Percentiles rank a stretch among this genome's conserved stretches.
Evolutionary conservation across 2,113 vertebrate species (phyloP).

Genomic region (Lycocorax pyrrhopterus): DNA sequence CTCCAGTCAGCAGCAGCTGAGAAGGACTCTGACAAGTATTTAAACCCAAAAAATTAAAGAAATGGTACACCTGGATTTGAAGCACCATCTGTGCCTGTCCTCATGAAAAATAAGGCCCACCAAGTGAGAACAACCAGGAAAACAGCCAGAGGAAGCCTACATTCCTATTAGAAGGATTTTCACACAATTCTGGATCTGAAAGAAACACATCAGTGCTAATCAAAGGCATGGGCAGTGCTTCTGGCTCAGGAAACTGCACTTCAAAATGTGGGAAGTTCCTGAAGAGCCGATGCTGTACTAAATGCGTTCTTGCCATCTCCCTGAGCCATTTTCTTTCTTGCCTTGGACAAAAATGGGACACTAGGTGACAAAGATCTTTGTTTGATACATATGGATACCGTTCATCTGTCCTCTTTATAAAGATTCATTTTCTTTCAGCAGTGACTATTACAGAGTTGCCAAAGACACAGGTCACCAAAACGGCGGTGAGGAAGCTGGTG

Average conservation of each 20-base stretch:
- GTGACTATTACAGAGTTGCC: fast-evolving
- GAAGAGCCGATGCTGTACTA: neutral
- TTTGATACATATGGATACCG: fast-evolving
- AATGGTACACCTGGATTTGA: neutral
- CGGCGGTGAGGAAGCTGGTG: neutral
- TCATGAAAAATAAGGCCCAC: neutral
- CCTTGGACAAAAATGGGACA: neutral
- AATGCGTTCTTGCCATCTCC: fast-evolving
- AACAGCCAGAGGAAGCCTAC: neutral
- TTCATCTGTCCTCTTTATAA: neutral
- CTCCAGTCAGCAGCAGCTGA: neutral
- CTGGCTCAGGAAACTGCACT: neutral
- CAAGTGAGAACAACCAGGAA: neutral
- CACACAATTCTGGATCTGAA: neutral
- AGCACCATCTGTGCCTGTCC: neutral
- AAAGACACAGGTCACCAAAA: neutral
- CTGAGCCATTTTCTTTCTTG: neutral
- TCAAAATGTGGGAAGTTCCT: neutral
- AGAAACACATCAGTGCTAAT: neutral
- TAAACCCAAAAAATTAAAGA: neutral
- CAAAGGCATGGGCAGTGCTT: neutral
- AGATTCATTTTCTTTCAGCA: neutral
- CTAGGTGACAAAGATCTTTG: neutral
- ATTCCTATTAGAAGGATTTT: neutral
- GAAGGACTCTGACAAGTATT: neutral